Evolutionary conservation across 2,888 invertebrate species (phyloP), one percentile per base, ranked within the genome.

Genomic region (Colostygia pectinataria): DNA sequence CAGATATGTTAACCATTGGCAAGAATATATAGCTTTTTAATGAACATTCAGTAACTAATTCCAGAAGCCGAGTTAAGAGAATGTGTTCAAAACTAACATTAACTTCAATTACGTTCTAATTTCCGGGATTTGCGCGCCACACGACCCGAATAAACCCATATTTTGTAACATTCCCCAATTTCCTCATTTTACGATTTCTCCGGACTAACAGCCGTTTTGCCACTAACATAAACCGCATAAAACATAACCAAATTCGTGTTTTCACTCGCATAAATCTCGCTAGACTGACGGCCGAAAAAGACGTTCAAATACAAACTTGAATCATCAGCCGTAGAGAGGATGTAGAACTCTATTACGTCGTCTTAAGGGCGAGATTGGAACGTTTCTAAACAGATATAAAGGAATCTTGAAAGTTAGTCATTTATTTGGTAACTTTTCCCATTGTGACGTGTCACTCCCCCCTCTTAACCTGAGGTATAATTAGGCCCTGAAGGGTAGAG

Each of bases 401-500:
- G 55, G 55, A 61, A 64, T 40, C 38, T 47, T 49, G 37, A 66
- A 74, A 75, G 68, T 74, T 73, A 71, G 71, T 74, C 74, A 71
- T 74, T 83, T 79, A 82, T 77, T 78, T 71, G 74, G 68, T 69
- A 84, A 84, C 77, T 83, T 82, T 82, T 72, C 72, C 71, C 77
- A 80, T 81, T 77, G 81, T 74, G 67, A 75, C 74, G 73, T 77
- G 80, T 75, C 73, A 68, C 70, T 66, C 39, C 32, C 18, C 14
- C 42, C 40, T 44, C 27, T 37, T 25, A 12, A 34, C 51, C 46
- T 33, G 58, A 37, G 40, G 33, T 12, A 68, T 79, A 78, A 83
- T 82, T 77, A 83, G 69, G 58, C 71, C 67, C 65, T 56, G 39
- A 53, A 63, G 63, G 64, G 55, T 51, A 59, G 29, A 61, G 53